Evolutionary conservation across 2,888 invertebrate species (phyloP), one percentile per base, ranked within the genome.

Genomic region (Synergus itoensis): DNA sequence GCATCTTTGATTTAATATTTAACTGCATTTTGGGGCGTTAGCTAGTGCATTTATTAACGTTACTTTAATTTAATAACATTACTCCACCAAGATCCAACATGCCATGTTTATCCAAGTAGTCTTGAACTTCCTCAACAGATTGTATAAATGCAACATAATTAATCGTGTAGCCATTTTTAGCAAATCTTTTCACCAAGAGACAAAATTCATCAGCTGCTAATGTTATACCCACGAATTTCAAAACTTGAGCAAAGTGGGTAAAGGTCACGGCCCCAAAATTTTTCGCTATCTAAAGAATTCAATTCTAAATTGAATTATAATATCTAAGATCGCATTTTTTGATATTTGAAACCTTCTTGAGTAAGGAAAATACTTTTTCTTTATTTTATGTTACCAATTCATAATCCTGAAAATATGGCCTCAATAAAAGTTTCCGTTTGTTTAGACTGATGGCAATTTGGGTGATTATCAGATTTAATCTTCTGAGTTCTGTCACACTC

Each of bases 91-190:
- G 11, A 60, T 60, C 60, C 60, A 60, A 60, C 60, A 60, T 60
- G 60, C 60, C 60, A 84, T 94, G 92, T 18, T 92, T 87, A 81
- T 94, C 93, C 82, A 95, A 90, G 84, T 95, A 95, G 67, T 94
- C 93, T 84, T 94, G 94, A 36, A 95, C 94, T 16, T 95, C 94
- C 78, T 96, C 95, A 11, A 97, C 93, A 1, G 95, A 94, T 77
- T 94, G 93, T 7, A 96, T 92, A 89, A 97, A 96, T 8, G 96
- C 96, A 11, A 96, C 94, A 88, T 97, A 97, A 92, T 97, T 97
- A 1, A 97, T 92, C 40, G 96, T 95, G 91, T 96, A 96, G 2
- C 95, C 94, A 91, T 96, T 95, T 89, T 95, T 96, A 86, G 96
- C 94, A 92, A 96, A 97, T 86, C 95, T 95, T 86, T 96, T 96